Evolutionary conservation across 2,797 vertebrate genomes (phyloP).

Genomic region (Brotula barbata): DNA sequence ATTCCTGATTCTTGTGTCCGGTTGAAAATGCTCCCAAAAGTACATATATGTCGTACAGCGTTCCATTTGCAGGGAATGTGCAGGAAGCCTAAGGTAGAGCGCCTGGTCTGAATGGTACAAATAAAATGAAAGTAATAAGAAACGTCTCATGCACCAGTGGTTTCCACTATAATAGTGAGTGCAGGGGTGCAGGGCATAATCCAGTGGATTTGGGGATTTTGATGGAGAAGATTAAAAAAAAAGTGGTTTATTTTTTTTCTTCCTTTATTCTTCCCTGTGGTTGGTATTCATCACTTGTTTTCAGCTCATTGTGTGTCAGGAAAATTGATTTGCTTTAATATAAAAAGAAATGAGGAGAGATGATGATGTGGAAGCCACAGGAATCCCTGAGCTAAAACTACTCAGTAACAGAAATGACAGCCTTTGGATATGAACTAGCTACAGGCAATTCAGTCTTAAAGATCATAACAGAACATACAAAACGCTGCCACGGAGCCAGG

Average conservation of each 20-base stretch:
- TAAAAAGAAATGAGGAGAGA: conserved; percentile 28
- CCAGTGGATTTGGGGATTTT: conserved; percentile 68
- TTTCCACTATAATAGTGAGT: conserved; percentile 64
- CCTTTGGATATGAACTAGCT: conserved; percentile 7
- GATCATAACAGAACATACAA: conserved; percentile 15
- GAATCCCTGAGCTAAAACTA: conserved; percentile 24
- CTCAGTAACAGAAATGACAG: conserved; percentile 18
- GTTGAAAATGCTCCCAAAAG: conserved; percentile 11
- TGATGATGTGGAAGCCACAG: conserved; percentile 6
- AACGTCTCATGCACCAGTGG: conserved; percentile 70
- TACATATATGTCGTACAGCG: conserved; percentile 8
- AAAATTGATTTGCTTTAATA: conserved; percentile 59
- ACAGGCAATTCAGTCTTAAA: conserved; percentile 15
- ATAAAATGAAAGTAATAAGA: conserved; percentile 73
- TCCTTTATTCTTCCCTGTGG: conserved; percentile 36
- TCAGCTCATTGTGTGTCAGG: conserved; percentile 57
- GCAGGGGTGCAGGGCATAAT: conserved; percentile 68
- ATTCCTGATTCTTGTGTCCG: background rate
- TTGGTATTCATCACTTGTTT: conserved; percentile 64
- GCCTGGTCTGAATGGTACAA: conserved; percentile 61
- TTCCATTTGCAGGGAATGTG: conserved; percentile 1
- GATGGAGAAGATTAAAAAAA: conserved; percentile 75
- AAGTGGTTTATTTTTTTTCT: conserved; percentile 52
- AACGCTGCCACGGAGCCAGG: conserved; percentile 4
- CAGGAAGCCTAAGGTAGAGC: conserved; percentile 39